Evolutionary conservation across 1,140 invertebrate genomes (phyloP).

Genomic region (Rhyacophila brunnea): DNA sequence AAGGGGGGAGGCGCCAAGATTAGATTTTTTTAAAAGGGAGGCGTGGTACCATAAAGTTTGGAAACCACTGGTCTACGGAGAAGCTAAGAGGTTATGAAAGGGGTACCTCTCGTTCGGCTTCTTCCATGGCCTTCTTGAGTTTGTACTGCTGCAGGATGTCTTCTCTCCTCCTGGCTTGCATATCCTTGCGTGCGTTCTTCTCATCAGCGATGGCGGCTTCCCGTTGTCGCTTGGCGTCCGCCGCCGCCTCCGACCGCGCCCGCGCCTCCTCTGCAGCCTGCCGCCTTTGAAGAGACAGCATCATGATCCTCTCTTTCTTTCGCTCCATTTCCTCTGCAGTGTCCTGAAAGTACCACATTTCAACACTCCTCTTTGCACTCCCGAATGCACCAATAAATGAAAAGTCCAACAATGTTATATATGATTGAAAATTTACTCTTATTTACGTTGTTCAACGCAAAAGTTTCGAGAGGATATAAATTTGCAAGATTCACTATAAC

Average conservation of each 20-base stretch:
- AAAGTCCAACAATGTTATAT: no score
- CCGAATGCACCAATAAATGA: no score
- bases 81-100: background rate
- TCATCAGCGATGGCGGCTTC: conserved; percentile 86
- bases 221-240: conserved; percentile 70
- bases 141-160: conserved; percentile 92
- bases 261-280: conserved; percentile 87
- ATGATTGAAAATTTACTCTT: no score
- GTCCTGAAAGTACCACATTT: conserved; percentile 59
- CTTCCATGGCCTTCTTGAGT: conserved; percentile 90
- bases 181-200: conserved; percentile 81
- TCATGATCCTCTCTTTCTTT: conserved; percentile 85
- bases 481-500: no score
- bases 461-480: no score
- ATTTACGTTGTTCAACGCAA: no score
- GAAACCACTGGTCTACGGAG: no score
- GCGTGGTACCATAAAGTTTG: no score
- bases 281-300: conserved; percentile 80
- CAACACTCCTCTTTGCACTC: no score
- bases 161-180: conserved; percentile 82
- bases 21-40: no score
- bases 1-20: no score
- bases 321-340: conserved; percentile 85
- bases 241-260: conserved; percentile 80
- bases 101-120: conserved; percentile 82